Evolutionary conservation across 2,113 vertebrate genomes (phyloP).

Genomic region (Neodon shergylaensis): DNA sequence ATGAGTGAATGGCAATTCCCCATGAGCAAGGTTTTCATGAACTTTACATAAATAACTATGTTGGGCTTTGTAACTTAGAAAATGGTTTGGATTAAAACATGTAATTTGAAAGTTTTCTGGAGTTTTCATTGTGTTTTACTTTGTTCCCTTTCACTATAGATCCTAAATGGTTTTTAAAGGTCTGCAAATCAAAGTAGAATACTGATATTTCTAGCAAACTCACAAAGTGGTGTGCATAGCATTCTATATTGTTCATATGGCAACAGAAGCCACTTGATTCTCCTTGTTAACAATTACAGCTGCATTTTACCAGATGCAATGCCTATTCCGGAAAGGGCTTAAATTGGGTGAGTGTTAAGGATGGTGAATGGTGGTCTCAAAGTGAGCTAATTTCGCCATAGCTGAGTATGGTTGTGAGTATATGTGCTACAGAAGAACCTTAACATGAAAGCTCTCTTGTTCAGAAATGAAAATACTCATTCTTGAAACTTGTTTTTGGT

Average conservation of each 20-base stretch:
- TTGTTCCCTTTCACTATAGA: background rate
- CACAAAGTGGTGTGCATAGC: background rate
- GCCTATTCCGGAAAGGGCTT: background rate
- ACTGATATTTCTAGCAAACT: background rate
- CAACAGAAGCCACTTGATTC: background rate
- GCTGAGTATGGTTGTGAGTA: background rate
- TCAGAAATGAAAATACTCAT: background rate
- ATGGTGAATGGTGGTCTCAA: background rate
- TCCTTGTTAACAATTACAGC: background rate
- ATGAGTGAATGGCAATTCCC: background rate
- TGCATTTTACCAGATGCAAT: background rate
- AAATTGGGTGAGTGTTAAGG: background rate
- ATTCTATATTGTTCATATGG: background rate
- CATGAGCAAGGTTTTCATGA: background rate
- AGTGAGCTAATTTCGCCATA: background rate
- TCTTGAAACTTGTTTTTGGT: background rate
- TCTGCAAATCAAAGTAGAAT: background rate
- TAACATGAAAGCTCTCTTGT: background rate
- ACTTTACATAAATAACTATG: background rate
- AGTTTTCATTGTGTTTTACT: background rate
- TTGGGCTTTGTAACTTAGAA: background rate
- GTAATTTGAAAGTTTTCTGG: background rate
- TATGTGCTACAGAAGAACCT: background rate
- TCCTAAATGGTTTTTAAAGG: background rate
- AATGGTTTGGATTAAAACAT: background rate